Evolutionary conservation across 2,797 vertebrate genomes (phyloP).

Genomic region (Enteromius paludinosus): DNA sequence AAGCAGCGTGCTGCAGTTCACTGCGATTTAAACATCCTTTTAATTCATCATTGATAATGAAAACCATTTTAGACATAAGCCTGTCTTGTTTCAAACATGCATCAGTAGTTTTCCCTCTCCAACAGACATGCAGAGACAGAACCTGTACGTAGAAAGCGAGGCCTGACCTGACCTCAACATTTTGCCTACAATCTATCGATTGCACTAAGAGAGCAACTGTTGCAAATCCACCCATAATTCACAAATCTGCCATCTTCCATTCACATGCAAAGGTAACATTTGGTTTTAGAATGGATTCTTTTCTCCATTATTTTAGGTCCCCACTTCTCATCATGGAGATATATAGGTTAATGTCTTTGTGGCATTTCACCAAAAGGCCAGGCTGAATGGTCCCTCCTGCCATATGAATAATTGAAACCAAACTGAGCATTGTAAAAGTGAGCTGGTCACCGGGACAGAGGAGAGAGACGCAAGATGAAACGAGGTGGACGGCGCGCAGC

Average conservation of each 20-base stretch:
- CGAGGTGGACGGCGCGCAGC: constrained; percentile 31
- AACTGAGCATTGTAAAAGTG: constrained; percentile 66
- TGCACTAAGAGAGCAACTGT: constrained; percentile 63
- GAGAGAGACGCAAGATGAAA: constrained; percentile 43
- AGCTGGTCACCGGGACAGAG: constrained; percentile 49
- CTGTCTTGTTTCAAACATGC: constrained; percentile 46
- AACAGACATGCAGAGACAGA: constrained; percentile 16
- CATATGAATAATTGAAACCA: constrained; percentile 77
- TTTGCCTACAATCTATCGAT: constrained; percentile 58
- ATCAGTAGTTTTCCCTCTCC: constrained; percentile 31
- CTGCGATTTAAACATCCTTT: constrained; percentile 26
- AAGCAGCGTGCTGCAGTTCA: constrained; percentile 42
- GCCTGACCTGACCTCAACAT: constrained; percentile 58
- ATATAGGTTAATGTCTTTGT: constrained; percentile 80
- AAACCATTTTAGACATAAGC: constrained; percentile 18
- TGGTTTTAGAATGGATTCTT: constrained; percentile 78
- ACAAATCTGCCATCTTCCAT: constrained; percentile 68
- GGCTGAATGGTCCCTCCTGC: constrained; percentile 64
- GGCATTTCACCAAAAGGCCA: constrained; percentile 84
- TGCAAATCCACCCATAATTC: constrained; percentile 67
- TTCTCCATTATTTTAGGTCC: constrained; percentile 73
- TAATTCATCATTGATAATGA: background rate
- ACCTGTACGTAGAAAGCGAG: constrained; percentile 24
- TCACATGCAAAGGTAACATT: constrained; percentile 85
- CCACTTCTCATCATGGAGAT: constrained; percentile 75